Conservation (phyloP, 2,113 vertebrate genomes). For the Marmota monax region DNA sequence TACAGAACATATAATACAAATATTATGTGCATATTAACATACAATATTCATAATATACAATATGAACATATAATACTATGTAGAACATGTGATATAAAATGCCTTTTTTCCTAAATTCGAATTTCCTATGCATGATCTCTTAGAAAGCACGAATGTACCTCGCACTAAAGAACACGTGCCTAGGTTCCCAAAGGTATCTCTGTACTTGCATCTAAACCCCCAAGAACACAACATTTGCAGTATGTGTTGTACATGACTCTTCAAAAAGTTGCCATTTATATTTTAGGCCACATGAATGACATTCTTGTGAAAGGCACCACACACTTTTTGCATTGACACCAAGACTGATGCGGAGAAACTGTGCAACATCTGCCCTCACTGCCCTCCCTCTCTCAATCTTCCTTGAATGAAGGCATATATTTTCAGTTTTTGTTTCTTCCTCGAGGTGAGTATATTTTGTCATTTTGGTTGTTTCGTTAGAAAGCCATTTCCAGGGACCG, state of each 20-base stretch:
- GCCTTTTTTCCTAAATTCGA: no score
- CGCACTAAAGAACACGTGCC: not conserved
- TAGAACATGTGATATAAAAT: no score
- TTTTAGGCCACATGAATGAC: not conserved
- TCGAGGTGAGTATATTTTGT: not conserved
- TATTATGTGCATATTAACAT: no score
- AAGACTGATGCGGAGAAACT: not conserved
- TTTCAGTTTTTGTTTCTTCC: not conserved
- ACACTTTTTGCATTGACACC: not conserved
- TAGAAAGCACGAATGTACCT: not conserved
- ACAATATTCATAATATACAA: no score
- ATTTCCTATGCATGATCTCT: not conserved
- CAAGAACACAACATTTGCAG: not conserved
- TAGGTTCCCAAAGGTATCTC: not conserved
- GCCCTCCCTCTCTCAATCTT: not conserved
- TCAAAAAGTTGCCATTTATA: not conserved
- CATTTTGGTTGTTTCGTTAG: not conserved
- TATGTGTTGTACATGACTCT: not conserved
- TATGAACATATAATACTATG: no score
- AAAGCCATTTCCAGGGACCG: not conserved
- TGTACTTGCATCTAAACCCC: not conserved
- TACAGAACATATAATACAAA: no score
- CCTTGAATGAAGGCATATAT: not conserved
- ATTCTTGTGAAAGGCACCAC: slow-evolving; percentile 58
- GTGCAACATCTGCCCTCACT: not conserved